These are phyloP conservation scores for Carcharodon carcharias DNA, from an alignment of 2,797 vertebrate species.

Conservation along the genomic window DNA sequence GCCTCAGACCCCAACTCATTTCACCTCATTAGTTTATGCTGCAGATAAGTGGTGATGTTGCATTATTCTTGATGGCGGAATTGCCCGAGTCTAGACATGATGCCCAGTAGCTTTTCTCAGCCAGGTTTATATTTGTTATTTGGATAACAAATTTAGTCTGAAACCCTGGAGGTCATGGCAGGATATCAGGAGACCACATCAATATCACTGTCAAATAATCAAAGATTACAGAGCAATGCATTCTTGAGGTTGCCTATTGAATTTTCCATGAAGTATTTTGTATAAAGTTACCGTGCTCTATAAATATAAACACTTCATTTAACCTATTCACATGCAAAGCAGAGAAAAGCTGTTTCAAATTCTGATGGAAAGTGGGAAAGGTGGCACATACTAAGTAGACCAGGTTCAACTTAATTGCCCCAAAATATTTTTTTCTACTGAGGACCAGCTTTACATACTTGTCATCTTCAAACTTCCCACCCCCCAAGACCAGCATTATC, in stretches of 20 bases:
- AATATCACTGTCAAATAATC: not conserved
- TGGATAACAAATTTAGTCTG: not conserved
- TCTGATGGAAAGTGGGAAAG: not conserved
- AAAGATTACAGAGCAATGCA: not conserved
- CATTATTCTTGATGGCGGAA: not conserved
- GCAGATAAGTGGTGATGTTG: not conserved
- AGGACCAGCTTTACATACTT: not conserved
- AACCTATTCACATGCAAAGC: not conserved
- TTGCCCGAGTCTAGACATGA: not conserved
- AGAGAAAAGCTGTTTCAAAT: not conserved
- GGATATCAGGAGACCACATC: not conserved
- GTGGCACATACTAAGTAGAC: not conserved
- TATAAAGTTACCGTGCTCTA: not conserved
- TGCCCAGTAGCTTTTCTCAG: not conserved
- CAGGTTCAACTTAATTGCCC: not conserved
- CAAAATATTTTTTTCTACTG: not conserved
- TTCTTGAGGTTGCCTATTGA: not conserved
- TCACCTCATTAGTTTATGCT: not conserved
- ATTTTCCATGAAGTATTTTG: not conserved
- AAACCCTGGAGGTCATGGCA: not conserved
- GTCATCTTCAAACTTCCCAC: not conserved
- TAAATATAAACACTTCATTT: not conserved
- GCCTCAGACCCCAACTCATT: not conserved
- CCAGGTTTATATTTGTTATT: not conserved
- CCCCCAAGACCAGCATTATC: not conserved